These are phyloP conservation scores for Ptychobarbus kaznakovi DNA, from an alignment of 2,797 vertebrate genomes.

Conservation along the genomic window DNA sequence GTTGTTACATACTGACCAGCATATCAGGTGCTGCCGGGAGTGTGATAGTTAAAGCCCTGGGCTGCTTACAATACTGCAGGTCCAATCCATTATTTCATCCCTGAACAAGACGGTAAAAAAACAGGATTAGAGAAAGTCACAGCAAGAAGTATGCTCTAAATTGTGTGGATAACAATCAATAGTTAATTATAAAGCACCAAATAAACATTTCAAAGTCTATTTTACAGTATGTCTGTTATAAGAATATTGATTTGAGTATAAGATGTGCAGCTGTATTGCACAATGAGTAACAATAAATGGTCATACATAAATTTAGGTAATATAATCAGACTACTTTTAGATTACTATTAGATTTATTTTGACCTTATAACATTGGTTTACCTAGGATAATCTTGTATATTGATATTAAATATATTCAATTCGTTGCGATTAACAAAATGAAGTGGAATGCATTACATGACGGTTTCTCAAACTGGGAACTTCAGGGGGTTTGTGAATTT, in stretches of 20 bases:
- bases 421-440: background rate
- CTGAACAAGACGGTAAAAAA: background rate
- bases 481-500: background rate
- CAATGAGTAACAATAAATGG: background rate
- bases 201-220: conserved; percentile 3
- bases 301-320: background rate
- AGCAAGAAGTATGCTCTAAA: background rate
- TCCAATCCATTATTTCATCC: background rate
- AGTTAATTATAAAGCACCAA: background rate
- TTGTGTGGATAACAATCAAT: background rate
- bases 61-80: background rate
- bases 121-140: background rate
- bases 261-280: background rate
- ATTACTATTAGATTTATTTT: background rate
- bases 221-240: background rate
- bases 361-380: background rate
- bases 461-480: background rate
- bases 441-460: background rate
- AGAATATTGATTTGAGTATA: background rate
- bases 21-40: background rate
- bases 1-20: background rate
- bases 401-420: background rate
- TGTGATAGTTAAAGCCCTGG: background rate
- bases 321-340: background rate
- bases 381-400: background rate